These are phyloP conservation scores for Chlorops oryzae DNA, from an alignment of 1,140 invertebrate species.

Conservation along the genomic window DNA sequence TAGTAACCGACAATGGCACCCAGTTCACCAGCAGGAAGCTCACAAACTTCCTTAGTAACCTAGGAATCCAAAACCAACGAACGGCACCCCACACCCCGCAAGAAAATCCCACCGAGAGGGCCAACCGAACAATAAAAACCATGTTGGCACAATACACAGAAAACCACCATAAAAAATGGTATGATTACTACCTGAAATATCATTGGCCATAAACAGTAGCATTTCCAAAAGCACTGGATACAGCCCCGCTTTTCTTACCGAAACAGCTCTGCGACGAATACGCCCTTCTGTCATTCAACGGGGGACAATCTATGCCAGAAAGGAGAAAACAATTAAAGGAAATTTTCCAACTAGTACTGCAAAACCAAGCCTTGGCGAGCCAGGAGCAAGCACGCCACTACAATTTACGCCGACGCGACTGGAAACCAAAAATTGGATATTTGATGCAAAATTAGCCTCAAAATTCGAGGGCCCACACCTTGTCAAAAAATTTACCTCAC, in stretches of 20 bases:
- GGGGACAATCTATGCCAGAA: neutral
- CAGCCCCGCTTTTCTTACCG: slow-evolving; percentile 2
- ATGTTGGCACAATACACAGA: neutral
- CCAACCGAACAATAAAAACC: neutral
- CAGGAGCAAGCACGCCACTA: neutral
- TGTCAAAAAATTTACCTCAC: neutral
- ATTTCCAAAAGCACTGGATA: slow-evolving; percentile 4
- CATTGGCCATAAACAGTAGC: slow-evolving; percentile 3
- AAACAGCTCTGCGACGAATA: slow-evolving; percentile 1
- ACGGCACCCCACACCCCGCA: no score
- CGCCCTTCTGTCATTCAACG: neutral
- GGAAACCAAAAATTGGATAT: slow-evolving; percentile 6
- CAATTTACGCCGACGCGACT: slow-evolving; percentile 3
- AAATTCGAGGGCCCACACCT: neutral
- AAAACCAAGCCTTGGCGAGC: neutral
- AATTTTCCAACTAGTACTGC: slow-evolving; percentile 1
- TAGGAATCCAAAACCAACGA: no score
- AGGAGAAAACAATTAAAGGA: neutral
- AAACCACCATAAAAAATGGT: neutral
- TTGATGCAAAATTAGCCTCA: slow-evolving; percentile 4
- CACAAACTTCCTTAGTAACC: no score
- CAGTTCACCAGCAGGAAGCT: slow-evolving; percentile 1
- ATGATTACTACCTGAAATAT: slow-evolving; percentile 3
- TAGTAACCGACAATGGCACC: slow-evolving; percentile 2
- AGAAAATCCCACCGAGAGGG: no score